phyloP scores from a whole-genome alignment of 2,888 invertebrate genomes.

The Nezara viridula region DNA sequence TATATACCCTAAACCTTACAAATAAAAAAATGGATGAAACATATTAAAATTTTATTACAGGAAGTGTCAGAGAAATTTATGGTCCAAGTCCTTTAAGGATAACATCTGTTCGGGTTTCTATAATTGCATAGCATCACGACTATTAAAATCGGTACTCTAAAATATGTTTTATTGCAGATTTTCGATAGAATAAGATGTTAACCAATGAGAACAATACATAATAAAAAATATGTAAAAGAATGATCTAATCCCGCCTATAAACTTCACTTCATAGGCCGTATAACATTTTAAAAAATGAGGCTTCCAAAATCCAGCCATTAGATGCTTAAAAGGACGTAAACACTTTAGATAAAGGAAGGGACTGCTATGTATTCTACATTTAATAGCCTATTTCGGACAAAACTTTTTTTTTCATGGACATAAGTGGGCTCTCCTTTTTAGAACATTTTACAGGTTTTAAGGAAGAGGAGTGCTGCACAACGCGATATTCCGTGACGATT shows the following conservation, averaged over 20 bases:
- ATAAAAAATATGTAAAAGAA: not conserved
- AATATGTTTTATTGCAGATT: not conserved
- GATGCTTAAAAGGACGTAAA: slow-evolving; percentile 30
- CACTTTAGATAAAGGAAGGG: slow-evolving; percentile 18
- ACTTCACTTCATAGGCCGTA: slow-evolving; percentile 9
- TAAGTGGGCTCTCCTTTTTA: slow-evolving; percentile 38
- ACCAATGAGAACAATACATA: not conserved
- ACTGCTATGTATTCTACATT: slow-evolving; percentile 46
- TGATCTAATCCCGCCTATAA: not conserved
- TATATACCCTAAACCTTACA: too few species aligned
- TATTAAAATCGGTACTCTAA: not conserved
- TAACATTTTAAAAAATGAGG: slow-evolving; percentile 7
- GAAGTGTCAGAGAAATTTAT: not conserved
- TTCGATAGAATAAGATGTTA: not conserved
- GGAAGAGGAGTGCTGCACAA: slow-evolving; percentile 7
- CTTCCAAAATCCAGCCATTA: slow-evolving; percentile 1
- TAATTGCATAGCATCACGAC: not conserved
- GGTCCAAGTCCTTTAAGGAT: not conserved
- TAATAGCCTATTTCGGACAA: slow-evolving; percentile 40
- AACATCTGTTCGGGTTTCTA: not conserved
- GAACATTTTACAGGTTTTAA: slow-evolving; percentile 50
- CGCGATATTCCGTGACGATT: slow-evolving; percentile 55
- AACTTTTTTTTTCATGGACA: slow-evolving; percentile 41
- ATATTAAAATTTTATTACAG: not conserved
- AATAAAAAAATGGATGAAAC: too few species aligned